These are phyloP conservation scores for Caenorhabditis elegans DNA, from an alignment of 1,140 invertebrate genomes.

Conservation along the genomic window WBcel235 BX284605.5:14309501-14310000, in stretches of 20 bases:
- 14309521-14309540: too few relatives aligned
- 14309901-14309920: background rate
- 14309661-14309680: background rate
- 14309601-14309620: background rate
- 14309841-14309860: background rate
- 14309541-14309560: too few relatives aligned
- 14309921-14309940: background rate
- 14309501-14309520: too few relatives aligned
- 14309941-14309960: too few relatives aligned
- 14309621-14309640: background rate
- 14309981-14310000: too few relatives aligned
- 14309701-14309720: background rate
- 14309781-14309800: constrained; percentile 1
- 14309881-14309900: too few relatives aligned
- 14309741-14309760: background rate
- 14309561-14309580: too few relatives aligned
- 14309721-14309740: background rate
- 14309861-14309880: too few relatives aligned
- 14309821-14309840: background rate
- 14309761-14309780: background rate
- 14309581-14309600: background rate
- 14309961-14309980: too few relatives aligned
- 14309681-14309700: background rate
- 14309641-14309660: background rate
- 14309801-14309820: background rate